phyloP scores from a whole-genome alignment of 2,888 invertebrate genomes.

The Clostera curtula region DNA sequence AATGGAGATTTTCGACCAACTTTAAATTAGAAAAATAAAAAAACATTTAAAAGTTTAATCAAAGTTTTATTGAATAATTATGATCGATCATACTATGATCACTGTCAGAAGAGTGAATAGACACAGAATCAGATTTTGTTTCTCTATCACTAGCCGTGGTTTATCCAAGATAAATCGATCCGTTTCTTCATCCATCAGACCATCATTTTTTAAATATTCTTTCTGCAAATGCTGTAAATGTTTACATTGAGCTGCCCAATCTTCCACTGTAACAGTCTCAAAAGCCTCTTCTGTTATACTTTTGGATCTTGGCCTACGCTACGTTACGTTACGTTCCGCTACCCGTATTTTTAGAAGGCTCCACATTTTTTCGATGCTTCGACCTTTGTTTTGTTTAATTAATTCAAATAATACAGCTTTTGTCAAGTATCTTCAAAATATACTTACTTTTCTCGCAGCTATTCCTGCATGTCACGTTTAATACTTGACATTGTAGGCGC shows the following conservation, averaged over 20 bases:
- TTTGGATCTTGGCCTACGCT: conserved; percentile 12
- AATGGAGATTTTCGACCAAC: too few species aligned
- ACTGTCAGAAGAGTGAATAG: conserved; percentile 8
- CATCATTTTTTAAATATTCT: too few species aligned
- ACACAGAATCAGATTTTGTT: conserved; percentile 7
- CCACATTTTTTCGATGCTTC: conserved; percentile 16
- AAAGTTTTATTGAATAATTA: conserved; percentile 6
- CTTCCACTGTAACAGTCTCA: conserved; percentile 8
- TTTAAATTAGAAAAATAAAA: too few species aligned
- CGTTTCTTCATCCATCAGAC: conserved; percentile 8
- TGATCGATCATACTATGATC: conserved; percentile 7
- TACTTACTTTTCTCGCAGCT: conserved; percentile 11
- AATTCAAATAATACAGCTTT: conserved; percentile 10
- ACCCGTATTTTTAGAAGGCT: conserved; percentile 14
- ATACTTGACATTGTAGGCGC: conserved; percentile 12
- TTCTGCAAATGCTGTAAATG: conserved; percentile 10
- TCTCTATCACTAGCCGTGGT: conserved; percentile 5
- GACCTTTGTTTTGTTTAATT: conserved; percentile 17
- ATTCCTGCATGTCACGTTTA: conserved; percentile 10
- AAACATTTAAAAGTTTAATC: conserved; percentile 7
- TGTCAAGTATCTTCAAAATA: conserved; percentile 11
- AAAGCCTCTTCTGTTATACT: conserved; percentile 16
- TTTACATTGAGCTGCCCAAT: conserved; percentile 7
- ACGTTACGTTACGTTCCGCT: conserved; percentile 16
- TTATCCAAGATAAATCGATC: conserved; percentile 9